phyloP scores from a whole-genome alignment of 2,113 vertebrate genomes.

The Prolemur simus region DNA sequence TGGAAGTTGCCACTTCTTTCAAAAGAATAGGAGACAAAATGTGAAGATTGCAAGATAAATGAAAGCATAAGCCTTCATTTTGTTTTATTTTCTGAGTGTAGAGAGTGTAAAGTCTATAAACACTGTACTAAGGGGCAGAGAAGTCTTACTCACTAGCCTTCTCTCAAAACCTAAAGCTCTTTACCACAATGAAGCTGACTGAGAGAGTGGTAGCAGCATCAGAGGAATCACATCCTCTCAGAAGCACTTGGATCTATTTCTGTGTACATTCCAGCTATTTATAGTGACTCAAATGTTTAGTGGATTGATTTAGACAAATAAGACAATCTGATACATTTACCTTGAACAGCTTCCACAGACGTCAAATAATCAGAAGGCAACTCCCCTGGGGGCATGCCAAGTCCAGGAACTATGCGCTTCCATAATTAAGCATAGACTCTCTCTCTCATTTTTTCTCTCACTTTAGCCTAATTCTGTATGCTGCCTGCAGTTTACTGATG shows the following conservation, averaged over 20 bases:
- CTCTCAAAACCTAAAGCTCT: background rate
- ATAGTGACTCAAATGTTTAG: background rate
- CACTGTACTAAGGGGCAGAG: background rate
- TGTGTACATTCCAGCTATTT: background rate
- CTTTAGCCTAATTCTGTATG: background rate
- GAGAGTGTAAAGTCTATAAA: background rate
- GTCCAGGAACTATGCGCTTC: background rate
- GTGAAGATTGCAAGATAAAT: background rate
- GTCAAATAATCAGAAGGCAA: conserved; percentile 1
- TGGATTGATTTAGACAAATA: conserved; percentile 38
- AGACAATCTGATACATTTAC: conserved; percentile 1
- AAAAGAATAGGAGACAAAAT: background rate
- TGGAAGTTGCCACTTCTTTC: background rate
- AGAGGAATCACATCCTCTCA: background rate
- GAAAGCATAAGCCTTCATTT: background rate
- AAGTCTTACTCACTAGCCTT: background rate
- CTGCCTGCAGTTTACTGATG: background rate
- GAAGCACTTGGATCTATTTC: background rate
- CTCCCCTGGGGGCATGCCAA: background rate
- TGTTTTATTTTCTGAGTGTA: background rate
- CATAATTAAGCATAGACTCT: background rate
- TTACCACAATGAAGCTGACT: background rate
- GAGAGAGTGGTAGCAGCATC: background rate
- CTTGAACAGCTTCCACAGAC: background rate
- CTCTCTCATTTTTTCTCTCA: background rate